Base-by-base conservation (phyloP, 2,113 vertebrate species). In the Amphiprion percula region DNA sequence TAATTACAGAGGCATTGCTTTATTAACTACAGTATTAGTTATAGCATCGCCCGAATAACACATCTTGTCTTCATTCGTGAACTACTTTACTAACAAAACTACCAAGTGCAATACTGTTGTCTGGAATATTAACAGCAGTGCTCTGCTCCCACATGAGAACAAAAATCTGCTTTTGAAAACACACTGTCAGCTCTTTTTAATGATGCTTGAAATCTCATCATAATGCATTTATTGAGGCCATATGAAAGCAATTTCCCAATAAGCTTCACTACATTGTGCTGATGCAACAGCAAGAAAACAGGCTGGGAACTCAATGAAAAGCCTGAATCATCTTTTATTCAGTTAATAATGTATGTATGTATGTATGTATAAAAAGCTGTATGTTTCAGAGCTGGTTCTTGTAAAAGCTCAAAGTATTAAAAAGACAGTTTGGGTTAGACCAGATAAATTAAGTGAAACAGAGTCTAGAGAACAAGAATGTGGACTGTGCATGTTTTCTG, bases 141-240 rank as follows among this genome's bases (percentile, higher is more conserved):
- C 71, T 71, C 37, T 61, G 62, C 23, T 62, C 4, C 41, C 21
- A 67, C 23, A 41, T 19, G 19, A 70, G 16, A 54, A 24, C 10
- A n/a, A 52, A 55, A 64, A 55, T 33, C 44, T 67, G 24, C 62
- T 52, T 65, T 65, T 8, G 28, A 87, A 84, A 77, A 70, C 64
- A 80, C 71, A 68, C 10, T 1, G 68, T 89, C 83, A 83, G 79
- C 81, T 79, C 59, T 65, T 88, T 89, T 81, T 85, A 89, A 88
- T 85, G 83, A 87, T 6, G 85, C 76, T 71, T 84, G 79, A 86
- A 88, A 89, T 69, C 54, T 84, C 79, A 82, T 89, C 76, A 69
- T 71, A 37, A 86, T 79, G 71, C 63, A 63, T 81, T 87, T 78
- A 84, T 77, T 55, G 79, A 80, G 62, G 73, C 73, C 78, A 54